phyloP scores from a whole-genome alignment of 2,888 invertebrate genomes.

The Conchocele bisecta region DNA sequence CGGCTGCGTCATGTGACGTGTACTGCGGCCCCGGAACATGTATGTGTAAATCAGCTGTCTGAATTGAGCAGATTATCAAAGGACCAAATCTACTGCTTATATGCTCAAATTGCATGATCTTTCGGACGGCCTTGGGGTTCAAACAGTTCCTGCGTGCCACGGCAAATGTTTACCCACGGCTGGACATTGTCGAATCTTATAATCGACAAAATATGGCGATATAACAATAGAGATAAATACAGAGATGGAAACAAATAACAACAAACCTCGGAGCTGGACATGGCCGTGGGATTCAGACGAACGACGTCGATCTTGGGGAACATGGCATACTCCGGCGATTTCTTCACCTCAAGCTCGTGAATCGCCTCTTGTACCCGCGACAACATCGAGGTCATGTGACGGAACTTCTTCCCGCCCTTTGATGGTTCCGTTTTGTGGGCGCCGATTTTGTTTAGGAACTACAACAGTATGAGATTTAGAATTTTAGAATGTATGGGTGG shows the following conservation, averaged over 20 bases:
- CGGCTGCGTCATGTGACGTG: too few relatives aligned
- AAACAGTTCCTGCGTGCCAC: too few relatives aligned
- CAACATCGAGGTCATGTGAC: constrained; percentile 51
- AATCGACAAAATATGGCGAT: too few relatives aligned
- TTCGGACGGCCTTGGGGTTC: not conserved
- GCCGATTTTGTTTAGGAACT: constrained; percentile 47
- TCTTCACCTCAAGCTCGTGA: constrained; percentile 56
- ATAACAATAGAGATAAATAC: too few relatives aligned
- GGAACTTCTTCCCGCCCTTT: constrained; percentile 58
- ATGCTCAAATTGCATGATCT: not conserved
- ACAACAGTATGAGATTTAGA: not conserved
- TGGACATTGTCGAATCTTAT: too few relatives aligned
- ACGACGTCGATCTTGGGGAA: constrained; percentile 78
- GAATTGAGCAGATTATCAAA: too few relatives aligned
- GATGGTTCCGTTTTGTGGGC: constrained; percentile 43
- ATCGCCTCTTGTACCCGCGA: constrained; percentile 62
- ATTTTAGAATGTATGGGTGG: not conserved
- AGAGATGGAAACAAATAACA: too few relatives aligned
- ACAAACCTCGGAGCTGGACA: constrained; percentile 78
- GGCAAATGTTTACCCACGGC: too few relatives aligned
- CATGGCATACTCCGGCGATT: constrained; percentile 63
- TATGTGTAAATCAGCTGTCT: too few relatives aligned
- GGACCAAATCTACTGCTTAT: not conserved
- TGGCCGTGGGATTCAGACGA: constrained; percentile 76
- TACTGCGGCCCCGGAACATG: too few relatives aligned